Evolutionary conservation across 2,888 invertebrate species (phyloP), one percentile per base, ranked within the genome.

Genomic region (Parascotia fuliginaria): DNA sequence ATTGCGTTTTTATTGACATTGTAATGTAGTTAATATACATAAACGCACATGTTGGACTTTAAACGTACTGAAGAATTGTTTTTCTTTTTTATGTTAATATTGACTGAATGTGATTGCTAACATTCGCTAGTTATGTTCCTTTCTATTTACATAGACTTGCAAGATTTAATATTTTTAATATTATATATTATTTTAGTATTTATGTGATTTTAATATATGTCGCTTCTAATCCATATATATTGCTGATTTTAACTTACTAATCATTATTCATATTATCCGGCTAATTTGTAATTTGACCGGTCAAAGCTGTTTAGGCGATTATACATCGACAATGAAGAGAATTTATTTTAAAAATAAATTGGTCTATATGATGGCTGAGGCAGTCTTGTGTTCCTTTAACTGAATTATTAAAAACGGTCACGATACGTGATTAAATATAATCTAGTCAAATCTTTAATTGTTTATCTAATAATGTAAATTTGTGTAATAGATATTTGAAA

Each of bases 41-140:
- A 38, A 66, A 66, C 67, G 65, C 65, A 63, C 68, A 60, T 13
- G 24, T 14, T 40, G 55, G 49, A 66, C 47, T 33, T 37, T 19
- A 12, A 29, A 28, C 42, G 14, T 29, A 54, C 43, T 43, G 53
- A 42, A 42, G 37, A 57, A 19, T 31, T 49, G 28, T 48, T 55
- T 48, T 16, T 45, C n/a, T 48, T 40, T 29, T 19, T 19, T 36
- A 19, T 33, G n/a, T 33, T 13, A n/a, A 33, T 13, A 14, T 15
- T 33, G 33, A 32, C 32, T 32, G 14, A 33, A 33, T 16, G 4
- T 12, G 11, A 12, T 6, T 9, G 32, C 32, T 32, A 14, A 15
- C 15, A 32, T 14, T 32, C 15, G 14, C 9, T 33, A 16, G n/a
- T 13, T 13, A 33, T 33, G 15, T 16, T 16, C 33, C 16, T 32